Evolutionary conservation across 2,113 vertebrate species (phyloP), one percentile per base, ranked within the genome.

Genomic region (Todiramphus saurophagus): DNA sequence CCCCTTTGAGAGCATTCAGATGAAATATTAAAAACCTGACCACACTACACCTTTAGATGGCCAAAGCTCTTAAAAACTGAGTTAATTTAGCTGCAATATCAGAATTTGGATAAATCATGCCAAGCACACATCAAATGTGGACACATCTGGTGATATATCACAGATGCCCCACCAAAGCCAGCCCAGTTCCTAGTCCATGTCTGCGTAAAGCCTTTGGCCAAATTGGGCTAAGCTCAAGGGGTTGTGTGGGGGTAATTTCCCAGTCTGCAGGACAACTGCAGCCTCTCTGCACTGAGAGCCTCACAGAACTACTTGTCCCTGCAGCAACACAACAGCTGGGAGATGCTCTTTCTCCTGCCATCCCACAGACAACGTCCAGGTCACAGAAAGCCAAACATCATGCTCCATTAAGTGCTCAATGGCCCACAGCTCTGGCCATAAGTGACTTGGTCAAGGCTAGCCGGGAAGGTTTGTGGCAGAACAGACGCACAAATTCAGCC

Each of bases 141-240:
- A 14, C 0, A 0, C 7, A 18, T 16, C 28, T 46, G 48, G 24
- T 0, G 5, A 16, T 3, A 8, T 2, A 2, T 2, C 10, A 23
- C 4, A 2, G 1, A 5, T 10, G 19, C 7, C 25, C 60, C 64
- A 60, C 33, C 51, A 27, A 7, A n/a, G 41, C 20, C 39, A n/a
- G 67, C 9, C 35, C 76, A 69, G 62, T 9, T 20, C 48, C 27
- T 9, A 5, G 2, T 10, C 56, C 39, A 17, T 0, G 0, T 2
- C 51, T 20, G 5, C 5, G 1, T 9, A 19, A 53, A 59, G 46
- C n/a, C 10, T 70, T 46, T 33, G 51, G 23, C 43, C 13, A 4
- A 70, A 39, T 3, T 3, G 8, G 30, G 1, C 11, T 7, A 4
- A 91, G 51, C 33, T 19, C 0, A 0, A 53, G n/a, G 46, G 6